Conservation (phyloP, 1,140 invertebrate species). For the Eurosta solidaginis region DNA sequence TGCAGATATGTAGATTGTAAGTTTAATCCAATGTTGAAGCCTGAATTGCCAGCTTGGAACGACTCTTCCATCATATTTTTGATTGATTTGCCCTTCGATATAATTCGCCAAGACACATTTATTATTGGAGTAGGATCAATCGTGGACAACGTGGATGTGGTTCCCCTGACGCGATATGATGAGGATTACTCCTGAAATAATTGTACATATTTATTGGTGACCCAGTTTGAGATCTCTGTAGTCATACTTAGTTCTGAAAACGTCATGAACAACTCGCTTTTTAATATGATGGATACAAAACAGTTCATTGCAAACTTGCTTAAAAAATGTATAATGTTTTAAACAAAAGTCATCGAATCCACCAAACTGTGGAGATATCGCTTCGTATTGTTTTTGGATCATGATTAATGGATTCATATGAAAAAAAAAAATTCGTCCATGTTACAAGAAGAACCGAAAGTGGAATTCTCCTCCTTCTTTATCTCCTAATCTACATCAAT, state of each 20-base stretch:
- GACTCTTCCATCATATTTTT: slow-evolving; percentile 30
- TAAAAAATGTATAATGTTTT: background rate
- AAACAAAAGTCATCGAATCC: background rate
- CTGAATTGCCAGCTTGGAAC: slow-evolving; percentile 31
- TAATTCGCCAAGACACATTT: slow-evolving; percentile 7
- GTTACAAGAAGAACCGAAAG: background rate
- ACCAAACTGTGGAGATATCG: background rate
- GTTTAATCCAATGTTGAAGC: slow-evolving; percentile 34
- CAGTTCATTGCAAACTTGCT: slow-evolving; percentile 6
- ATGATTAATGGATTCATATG: slow-evolving; percentile 29
- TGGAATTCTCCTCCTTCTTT: background rate
- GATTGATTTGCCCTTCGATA: background rate
- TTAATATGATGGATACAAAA: slow-evolving; percentile 13
- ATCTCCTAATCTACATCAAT: background rate
- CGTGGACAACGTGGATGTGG: slow-evolving; percentile 32
- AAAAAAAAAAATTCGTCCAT: slow-evolving; percentile 17
- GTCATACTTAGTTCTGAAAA: slow-evolving; percentile 21
- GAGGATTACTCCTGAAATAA: slow-evolving; percentile 31
- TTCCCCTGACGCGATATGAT: slow-evolving; percentile 20
- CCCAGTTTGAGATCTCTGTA: slow-evolving; percentile 27
- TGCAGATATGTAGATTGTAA: slow-evolving; percentile 34
- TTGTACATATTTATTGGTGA: slow-evolving; percentile 10
- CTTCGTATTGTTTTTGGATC: slow-evolving; percentile 29
- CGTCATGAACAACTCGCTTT: slow-evolving; percentile 29
- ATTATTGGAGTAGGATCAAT: slow-evolving; percentile 33